Percentiles rank a stretch among this genome's conserved stretches.
phyloP scores from a whole-genome alignment of 2,113 vertebrate species.

The Dicerorhinus sumatrensis region DNA sequence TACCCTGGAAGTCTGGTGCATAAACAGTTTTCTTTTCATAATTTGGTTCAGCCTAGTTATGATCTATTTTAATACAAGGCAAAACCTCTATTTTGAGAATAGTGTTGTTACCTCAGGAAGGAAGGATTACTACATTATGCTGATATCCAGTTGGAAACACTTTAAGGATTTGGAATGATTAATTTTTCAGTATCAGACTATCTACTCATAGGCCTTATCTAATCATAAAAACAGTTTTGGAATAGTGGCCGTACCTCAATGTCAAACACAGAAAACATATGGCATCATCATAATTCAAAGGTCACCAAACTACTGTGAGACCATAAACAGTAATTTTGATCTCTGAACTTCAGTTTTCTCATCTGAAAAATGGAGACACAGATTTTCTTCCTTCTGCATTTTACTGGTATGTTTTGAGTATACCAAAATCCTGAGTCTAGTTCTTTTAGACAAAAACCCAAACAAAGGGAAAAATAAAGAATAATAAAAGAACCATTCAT shows the following conservation, averaged over 20 bases:
- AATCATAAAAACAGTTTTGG: neutral
- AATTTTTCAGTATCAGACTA: neutral
- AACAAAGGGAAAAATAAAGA: constrained; percentile 38
- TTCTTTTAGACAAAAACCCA: neutral
- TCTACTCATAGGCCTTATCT: neutral
- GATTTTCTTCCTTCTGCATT: neutral
- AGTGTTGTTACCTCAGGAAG: constrained; percentile 18
- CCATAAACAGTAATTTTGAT: neutral
- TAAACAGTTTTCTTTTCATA: neutral
- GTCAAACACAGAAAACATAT: constrained; percentile 16
- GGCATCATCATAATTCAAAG: neutral
- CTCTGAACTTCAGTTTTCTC: neutral
- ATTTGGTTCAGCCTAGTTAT: neutral
- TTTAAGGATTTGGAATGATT: constrained; percentile 49
- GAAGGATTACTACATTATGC: neutral
- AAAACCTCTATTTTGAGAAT: constrained; percentile 25
- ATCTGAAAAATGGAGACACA: neutral
- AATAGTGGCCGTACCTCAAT: neutral
- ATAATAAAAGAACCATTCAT: neutral
- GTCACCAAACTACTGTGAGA: neutral
- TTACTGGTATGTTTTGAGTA: neutral
- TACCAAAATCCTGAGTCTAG: neutral
- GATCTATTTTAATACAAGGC: neutral
- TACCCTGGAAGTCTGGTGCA: neutral
- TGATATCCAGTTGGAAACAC: constrained; percentile 4